Base-by-base conservation (phyloP, 2,113 vertebrate genomes). In the Megalops atlanticus region DNA sequence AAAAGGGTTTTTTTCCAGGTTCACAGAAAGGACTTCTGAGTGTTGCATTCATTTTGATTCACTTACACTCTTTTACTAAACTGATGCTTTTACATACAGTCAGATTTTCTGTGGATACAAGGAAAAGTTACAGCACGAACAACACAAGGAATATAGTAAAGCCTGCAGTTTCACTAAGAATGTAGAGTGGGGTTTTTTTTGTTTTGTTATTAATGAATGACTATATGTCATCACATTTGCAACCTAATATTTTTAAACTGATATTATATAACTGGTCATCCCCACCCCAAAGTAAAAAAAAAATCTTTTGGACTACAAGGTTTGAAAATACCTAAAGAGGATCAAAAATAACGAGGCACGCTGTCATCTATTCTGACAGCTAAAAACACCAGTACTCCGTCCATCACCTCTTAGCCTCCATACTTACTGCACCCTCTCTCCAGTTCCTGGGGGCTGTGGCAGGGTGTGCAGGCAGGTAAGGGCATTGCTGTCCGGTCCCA, bases 401-500 rank as follows among this genome's bases (percentile, higher is more conserved):
- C 91, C 89, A 88, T 91, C 90, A 89, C 74, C 86, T 86, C 79
- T 85, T 86, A 1, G 1, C 11, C 24, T 64, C n/a, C 58, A n/a
- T 24, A 24, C 58, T 27, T 64, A 8, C 58, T 24, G 2, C 24
- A 24, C 5, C 58, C 58, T n/a, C 31, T 64, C 7, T 31, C 12
- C 49, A 54, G 49, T 21, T 24, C 49, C 49, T 54, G 16, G 88
- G 88, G 87, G 78, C 33, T 10, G 52, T 33, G n/a, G 80, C 36
- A 36, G 69, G 45, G 78, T 21, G 71, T 41, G 1, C 76, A 74
- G 78, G n/a, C 77, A 74, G 86, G 82, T 79, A 81, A 76, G 58
- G 87, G 82, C 80, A 86, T 84, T 80, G 83, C 82, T 89, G 86
- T 77, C 86, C 88, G n/a, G n/a, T n/a, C n/a, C 88, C 88, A 84